Base-by-base conservation (phyloP, 1,140 invertebrate genomes). In the Holcopasites calliopsidis region DNA sequence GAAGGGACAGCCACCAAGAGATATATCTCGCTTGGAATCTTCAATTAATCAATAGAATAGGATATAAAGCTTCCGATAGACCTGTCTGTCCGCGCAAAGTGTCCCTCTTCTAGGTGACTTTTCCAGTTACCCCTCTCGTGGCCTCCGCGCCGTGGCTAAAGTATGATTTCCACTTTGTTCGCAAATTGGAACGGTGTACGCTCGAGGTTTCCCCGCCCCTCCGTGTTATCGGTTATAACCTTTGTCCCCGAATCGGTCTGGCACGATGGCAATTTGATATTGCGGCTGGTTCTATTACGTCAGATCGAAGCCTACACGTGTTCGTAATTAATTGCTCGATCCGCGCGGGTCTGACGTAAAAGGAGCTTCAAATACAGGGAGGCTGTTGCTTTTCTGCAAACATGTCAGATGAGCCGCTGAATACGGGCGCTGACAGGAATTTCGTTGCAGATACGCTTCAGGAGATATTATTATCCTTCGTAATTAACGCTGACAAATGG, bases 31-130 rank as follows among this genome's bases (percentile, higher is more conserved):
- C 60, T 80, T 65, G 44, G 47, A 49, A 82, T 65, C 42, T 77
- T 47, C 52, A 72, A 80, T 80, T 80, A 80, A 23, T 47, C 26
- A 40, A 71, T 75, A 69, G 57, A 64, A n/a, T 28, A 3, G 21
- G 26, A 40, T 26, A 64, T 18, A 71, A 11, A 65, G 21, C 58
- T 54, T n/a, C 40, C 23, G 18, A 55, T 26, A 28, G 44, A 18
- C 11, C 26, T 31, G 47, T 65, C n/a, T n/a, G n/a, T n/a, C n/a
- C 49, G 49, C 35, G 38, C 18, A n/a, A 73, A 62, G 33, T 21
- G 13, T 1, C 58, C 7, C 35, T 54, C 33, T 64, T 52, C 42
- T 11, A 13, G 1, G 23, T 47, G 38, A 57, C 31, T 49, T 74
- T 66, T 35, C 49, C 40, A 40, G 47, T 62, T 64, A 33, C 11